These are phyloP conservation scores for Drosophila testacea DNA, from an alignment of 2,888 invertebrate species.

Conservation along the genomic window DNA sequence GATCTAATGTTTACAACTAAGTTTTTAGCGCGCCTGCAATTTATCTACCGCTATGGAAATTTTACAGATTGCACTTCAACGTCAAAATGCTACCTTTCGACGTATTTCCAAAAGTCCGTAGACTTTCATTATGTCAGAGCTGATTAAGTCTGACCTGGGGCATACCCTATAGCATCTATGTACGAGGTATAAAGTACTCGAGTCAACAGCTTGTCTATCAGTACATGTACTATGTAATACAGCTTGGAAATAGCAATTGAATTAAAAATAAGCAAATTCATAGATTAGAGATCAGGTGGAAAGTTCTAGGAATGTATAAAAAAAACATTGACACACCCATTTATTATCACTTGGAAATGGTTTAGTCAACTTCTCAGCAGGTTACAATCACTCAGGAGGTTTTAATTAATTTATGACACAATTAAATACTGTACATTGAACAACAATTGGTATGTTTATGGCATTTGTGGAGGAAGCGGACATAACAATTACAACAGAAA, in stretches of 20 bases:
- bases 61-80: conserved; percentile 45
- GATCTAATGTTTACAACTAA: conserved; percentile 38
- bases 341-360: conserved; percentile 23
- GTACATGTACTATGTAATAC: conserved; percentile 3
- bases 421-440: conserved; percentile 11
- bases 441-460: conserved; percentile 35
- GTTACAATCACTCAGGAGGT: conserved; percentile 17
- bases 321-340: conserved; percentile 45
- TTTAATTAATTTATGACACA: conserved; percentile 37
- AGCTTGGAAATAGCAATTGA: neutral
- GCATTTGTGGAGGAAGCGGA: conserved; percentile 13
- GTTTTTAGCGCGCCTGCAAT: conserved; percentile 14
- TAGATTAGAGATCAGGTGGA: conserved; percentile 17
- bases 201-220: conserved; percentile 5
- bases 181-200: conserved; percentile 1
- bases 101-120: conserved; percentile 1
- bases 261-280: conserved; percentile 11
- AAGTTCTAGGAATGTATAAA: conserved; percentile 17
- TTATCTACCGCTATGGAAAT: conserved; percentile 51
- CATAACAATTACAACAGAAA: conserved; percentile 6
- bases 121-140: neutral
- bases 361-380: conserved; percentile 14
- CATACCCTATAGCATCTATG: neutral
- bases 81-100: conserved; percentile 15
- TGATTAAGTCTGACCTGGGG: neutral